Base-by-base conservation (phyloP, 2,113 vertebrate genomes). In the Myodes glareolus region DNA sequence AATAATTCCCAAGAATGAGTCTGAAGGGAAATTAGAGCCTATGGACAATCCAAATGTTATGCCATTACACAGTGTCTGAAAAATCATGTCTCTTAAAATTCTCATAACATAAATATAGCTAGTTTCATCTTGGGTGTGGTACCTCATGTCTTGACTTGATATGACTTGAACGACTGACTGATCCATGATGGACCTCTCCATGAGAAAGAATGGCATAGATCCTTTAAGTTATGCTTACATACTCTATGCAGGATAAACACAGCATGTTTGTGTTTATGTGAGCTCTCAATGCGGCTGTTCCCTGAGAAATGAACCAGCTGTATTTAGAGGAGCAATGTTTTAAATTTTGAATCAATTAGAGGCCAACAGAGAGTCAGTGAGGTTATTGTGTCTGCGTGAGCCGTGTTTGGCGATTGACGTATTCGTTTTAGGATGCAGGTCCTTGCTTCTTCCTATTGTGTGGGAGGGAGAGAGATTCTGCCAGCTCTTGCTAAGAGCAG, bases 381-480 rank as follows among this genome's bases (percentile, higher is more conserved):
- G 33, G 45, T 47, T 7, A 16, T 27, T 8, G 13, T 80, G 7
- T 85, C 52, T 47, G 42, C 55, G 25, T 42, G 27, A 39, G 9
- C 77, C 25, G 17, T 94, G 52, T 65, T 89, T n/a, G 47, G 50
- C 10, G 5, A 11, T n/a, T 80, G 63, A 78, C 2, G 19, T 25
- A 63, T 68, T 76, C 50, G n/a, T 68, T 75, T 21, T 31, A 27
- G 33, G 3, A 50, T 61, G 39, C 94, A 21, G 10, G 58, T 88
- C 52, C 29, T 67, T 93, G 72, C 75, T 72, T n/a, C 12, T 73
- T 68, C 47, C 29, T 27, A 25, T 45, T 88, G 76, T 85, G 55
- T 93, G 76, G 45, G 68, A 96, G 47, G 45, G 63, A 96, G 47
- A 88, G 52, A 95, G 39, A 85, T 10, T 72, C 23, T 68, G 90